phyloP scores from a whole-genome alignment of 1,140 invertebrate genomes.

The Oryctes rhinoceros region DNA sequence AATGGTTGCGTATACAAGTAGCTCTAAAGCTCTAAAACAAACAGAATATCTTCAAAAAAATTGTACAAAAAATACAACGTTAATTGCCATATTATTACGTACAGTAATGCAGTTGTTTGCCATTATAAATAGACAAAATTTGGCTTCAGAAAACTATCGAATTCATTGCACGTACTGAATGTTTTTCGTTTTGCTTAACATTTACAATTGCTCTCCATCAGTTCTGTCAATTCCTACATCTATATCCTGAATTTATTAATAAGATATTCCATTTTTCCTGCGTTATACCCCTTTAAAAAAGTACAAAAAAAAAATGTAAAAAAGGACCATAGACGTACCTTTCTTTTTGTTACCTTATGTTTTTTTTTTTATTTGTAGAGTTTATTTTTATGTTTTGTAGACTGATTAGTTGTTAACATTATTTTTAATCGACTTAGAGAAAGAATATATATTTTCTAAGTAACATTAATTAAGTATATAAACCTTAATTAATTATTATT shows the following conservation, averaged over 20 bases:
- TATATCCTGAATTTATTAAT: background rate
- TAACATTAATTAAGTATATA: background rate
- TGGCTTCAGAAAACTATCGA: background rate
- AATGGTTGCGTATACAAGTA: background rate
- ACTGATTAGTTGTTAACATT: conserved; percentile 13
- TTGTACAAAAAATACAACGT: background rate
- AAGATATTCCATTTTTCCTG: background rate
- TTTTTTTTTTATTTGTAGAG: conserved; percentile 4
- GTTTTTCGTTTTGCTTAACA: background rate
- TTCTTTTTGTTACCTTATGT: background rate
- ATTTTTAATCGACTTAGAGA: background rate
- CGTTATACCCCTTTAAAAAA: background rate
- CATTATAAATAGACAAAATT: background rate
- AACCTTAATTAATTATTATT: background rate
- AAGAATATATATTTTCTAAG: background rate
- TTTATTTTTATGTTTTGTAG: conserved; percentile 20
- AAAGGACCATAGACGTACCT: background rate
- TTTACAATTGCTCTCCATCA: background rate
- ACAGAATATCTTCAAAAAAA: background rate
- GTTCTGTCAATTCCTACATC: background rate
- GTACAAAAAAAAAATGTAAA: background rate
- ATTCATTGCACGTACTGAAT: background rate
- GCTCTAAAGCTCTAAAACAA: background rate
- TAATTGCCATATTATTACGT: background rate
- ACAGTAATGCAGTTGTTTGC: background rate